Base-by-base conservation (phyloP, 2,888 invertebrate genomes). In the Conops quadrifasciatus region DNA sequence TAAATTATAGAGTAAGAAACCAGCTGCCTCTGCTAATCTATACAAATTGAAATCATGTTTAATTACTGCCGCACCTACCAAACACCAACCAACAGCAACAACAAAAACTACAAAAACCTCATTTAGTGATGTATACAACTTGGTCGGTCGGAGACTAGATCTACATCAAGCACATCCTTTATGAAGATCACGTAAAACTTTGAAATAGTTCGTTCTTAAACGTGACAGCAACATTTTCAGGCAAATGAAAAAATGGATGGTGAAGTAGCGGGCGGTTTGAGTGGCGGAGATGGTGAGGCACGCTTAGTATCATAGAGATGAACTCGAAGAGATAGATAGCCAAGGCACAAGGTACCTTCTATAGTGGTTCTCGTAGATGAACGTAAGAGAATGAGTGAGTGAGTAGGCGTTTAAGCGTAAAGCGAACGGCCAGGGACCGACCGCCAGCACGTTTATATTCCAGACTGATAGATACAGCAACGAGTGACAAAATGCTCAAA, bases 171-270 rank as follows among this genome's bases (percentile, higher is more conserved):
- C 19, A 58, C 16, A 58, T 28, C 26, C 58, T 19, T 15, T 16
- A 58, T 58, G 58, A 26, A 58, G 24, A 58, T 58, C 58, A 58
- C 58, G 58, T 58, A 58, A 58, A 58, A 5, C 58, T 26, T 28
- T 58, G 2, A 24, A 58, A 9, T 58, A 24, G 58, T 58, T 58
- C 58, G 58, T 58, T 58, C 13, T 15, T 58, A 58, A 58, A 58
- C 58, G 58, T 58, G 58, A 58, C 58, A 15, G 28, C 24, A 58
- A 58, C 26, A 58, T 58, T 58, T 58, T 58, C 15, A 26, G 4
- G 24, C 4, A 15, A 2, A 16, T 13, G 15, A 26, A 24, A 26
- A 28, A 49, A 16, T 19, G 49, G 19, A 16, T 15, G 19, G 49
- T 11, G 2, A 49, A 49, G 13, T 43, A 49, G 11, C 11, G 49